phyloP scores from a whole-genome alignment of 2,888 invertebrate genomes.

The Cheilosia soror region DNA sequence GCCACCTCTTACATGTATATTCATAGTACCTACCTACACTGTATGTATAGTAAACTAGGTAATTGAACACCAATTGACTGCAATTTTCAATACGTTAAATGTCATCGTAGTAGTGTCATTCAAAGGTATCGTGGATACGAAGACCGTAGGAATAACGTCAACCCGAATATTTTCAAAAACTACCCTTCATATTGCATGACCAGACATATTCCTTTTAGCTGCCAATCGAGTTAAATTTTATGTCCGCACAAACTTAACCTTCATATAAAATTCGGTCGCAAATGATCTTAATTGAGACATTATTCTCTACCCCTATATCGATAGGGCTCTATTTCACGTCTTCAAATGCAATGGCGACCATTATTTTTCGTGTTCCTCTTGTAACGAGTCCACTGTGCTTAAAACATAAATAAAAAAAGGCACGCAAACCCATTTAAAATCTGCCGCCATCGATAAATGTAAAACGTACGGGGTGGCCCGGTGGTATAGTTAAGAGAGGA shows the following conservation, averaged over 20 bases:
- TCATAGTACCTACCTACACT: no score
- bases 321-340: background rate
- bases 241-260: background rate
- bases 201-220: background rate
- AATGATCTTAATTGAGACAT: conserved; percentile 9
- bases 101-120: no score
- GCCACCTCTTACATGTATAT: no score
- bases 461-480: background rate
- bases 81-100: no score
- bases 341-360: background rate
- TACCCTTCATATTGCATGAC: background rate
- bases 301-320: background rate
- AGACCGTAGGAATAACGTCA: background rate
- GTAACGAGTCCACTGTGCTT: background rate
- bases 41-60: no score
- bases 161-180: background rate
- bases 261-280: background rate
- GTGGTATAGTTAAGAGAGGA: conserved; percentile 20
- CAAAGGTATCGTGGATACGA: no score
- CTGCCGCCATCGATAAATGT: background rate
- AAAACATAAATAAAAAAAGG: conserved; percentile 3
- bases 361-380: conserved; percentile 18
- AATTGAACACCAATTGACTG: no score
- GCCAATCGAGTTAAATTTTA: background rate
- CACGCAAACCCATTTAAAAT: conserved; percentile 37